Evolutionary conservation across 2,797 vertebrate genomes (phyloP), one percentile per base, ranked within the genome.

Genomic region (Falco cherrug): DNA sequence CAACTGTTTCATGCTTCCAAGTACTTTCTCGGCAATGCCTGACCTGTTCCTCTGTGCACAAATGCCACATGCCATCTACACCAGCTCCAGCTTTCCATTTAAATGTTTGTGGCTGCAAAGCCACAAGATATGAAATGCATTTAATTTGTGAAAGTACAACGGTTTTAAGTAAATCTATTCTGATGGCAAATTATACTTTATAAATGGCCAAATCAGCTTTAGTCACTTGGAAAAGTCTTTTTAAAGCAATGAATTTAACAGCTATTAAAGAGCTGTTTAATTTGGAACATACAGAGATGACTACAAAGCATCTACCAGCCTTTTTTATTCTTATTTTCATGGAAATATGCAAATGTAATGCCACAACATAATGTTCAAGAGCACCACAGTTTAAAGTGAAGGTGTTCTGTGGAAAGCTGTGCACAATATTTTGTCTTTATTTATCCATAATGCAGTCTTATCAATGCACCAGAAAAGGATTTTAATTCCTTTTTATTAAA

Each of bases 61-160:
- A 76, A 56, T 0, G 1, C 13, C 13, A 28, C 22, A 17, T 37
- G 50, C 9, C 43, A 48, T n/a, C 81, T 63, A 67, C 0, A 0
- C 45, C 43, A 78, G 65, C 13, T 50, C 56, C 63, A 39, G 37
- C 43, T 68, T 61, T 80, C 69, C 59, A 20, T 71, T 84, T 80
- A 68, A 39, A 56, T 19, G 17, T 68, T 28, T 17, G 41, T 11
- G 13, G 53, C 33, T 73, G 64, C 65, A 84, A 67, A 92, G 45
- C 45, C 74, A 73, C 6, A 16, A 81, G 45, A 53, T 81, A n/a
- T 11, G 33, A 87, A 90, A 60, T 11, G 5, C 13, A 45, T 29
- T 76, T 86, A 25, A 78, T 56, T 54, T 69, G 13, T 73, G 22
- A 54, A 78, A 74, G 51, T 35, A 69, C 10, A 13, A 37, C 54